Evolutionary conservation across 1,140 invertebrate genomes (phyloP), one percentile per base, ranked within the genome.

Genomic region (Caenorhabditis elegans): DNA sequence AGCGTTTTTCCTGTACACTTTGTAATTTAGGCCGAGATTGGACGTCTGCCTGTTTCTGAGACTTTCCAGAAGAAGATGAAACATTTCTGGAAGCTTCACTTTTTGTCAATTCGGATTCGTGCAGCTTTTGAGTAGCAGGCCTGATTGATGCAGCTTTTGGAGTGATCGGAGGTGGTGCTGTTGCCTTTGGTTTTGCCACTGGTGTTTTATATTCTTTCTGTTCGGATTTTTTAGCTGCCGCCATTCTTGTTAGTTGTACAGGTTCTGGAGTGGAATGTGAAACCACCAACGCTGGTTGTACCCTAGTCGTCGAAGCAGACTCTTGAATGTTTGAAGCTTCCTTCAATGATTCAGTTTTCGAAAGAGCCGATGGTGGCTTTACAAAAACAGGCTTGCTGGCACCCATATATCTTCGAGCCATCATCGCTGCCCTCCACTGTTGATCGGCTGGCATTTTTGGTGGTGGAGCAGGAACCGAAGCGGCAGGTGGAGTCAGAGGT

Each of bases 371-470:
- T 43, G 39, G 5, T 43, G 39, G 39, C 15, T 43, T 43, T 43
- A n/a, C n/a, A n/a, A n/a, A n/a, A n/a, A n/a, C n/a, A n/a, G 39
- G 39, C 39, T 43, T 43, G 39, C 6, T 43, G 39, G 15, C 39
- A 43, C 60, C 60, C 3, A 70, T 43, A 31, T 39, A 70, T n/a
- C 60, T 24, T 43, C 60, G n/a, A 22, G 60, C 31, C 60, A 70
- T 70, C 60, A 70, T 70, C 22, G 60, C 60, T 22, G 34, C 31
- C 28, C 60, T 70, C 60, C 60, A 70, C n/a, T 70, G 60, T 13
- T 70, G 60, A 43, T 70, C 60, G 2, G 34, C n/a, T 17, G 60
- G 60, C 31, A 39, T 22, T 39, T 70, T 70, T 39, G 60, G 34
- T 22, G 60, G 60, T 70, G 60, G 60, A 0, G 60, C 60, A 3